A percentile compares a stretch with the other conserved stretches of the same genome.
Evolutionary conservation across 2,888 invertebrate species (phyloP).

Genomic region (Marronus borbonicus): DNA sequence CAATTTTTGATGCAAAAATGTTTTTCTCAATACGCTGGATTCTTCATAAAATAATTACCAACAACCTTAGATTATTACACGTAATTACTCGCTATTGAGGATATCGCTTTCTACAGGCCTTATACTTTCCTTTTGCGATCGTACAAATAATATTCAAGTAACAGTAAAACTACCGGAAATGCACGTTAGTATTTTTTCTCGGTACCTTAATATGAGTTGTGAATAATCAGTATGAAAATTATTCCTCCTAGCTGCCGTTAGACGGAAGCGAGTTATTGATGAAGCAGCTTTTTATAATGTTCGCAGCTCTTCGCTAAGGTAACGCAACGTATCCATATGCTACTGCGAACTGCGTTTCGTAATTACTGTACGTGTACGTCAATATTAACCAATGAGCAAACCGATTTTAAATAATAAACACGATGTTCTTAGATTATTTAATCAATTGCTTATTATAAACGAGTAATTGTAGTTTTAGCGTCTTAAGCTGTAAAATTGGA

Average conservation of each 20-base stretch:
- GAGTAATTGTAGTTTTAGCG: too few relatives aligned
- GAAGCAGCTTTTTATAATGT: constrained; percentile 28
- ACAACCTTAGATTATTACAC: neutral
- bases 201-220: constrained; percentile 21
- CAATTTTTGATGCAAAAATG: too few relatives aligned
- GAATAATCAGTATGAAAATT: constrained; percentile 40
- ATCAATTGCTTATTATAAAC: too few relatives aligned
- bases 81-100: neutral
- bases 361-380: neutral
- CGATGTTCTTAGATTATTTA: too few relatives aligned
- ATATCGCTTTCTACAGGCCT: neutral
- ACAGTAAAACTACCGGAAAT: constrained; percentile 22
- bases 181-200: constrained; percentile 13
- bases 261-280: constrained; percentile 33
- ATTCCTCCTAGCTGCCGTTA: constrained; percentile 20
- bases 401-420: too few relatives aligned
- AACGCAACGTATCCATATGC: neutral
- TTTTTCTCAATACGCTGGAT: too few relatives aligned
- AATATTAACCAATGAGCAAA: too few relatives aligned
- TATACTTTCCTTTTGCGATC: constrained; percentile 4
- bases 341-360: neutral
- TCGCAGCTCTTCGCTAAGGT: neutral
- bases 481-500: too few relatives aligned
- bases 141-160: constrained; percentile 8
- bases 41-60: neutral